phyloP scores from a whole-genome alignment of 2,888 invertebrate species.

The Phengaris alcon region DNA sequence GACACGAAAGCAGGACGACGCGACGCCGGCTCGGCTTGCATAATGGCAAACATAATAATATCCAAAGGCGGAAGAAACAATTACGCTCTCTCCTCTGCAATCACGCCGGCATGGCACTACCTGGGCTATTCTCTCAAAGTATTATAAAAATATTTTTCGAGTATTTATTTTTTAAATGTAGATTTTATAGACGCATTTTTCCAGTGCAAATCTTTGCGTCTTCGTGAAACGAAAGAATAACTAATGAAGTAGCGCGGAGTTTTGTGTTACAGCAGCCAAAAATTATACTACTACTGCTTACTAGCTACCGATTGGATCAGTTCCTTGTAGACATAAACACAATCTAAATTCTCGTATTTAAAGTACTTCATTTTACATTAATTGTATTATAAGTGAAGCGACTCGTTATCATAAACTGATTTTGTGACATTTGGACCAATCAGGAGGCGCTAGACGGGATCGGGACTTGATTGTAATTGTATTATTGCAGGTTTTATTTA shows the following conservation, averaged over 20 bases:
- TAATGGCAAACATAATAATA: conserved; percentile 31
- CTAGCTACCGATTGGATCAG: no score
- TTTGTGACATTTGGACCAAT: no score
- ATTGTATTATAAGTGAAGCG: no score
- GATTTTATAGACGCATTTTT: conserved; percentile 8
- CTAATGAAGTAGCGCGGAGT: neutral
- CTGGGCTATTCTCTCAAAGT: conserved; percentile 31
- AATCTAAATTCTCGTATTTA: no score
- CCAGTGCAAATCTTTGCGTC: neutral
- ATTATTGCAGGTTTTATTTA: no score
- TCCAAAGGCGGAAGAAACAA: conserved; percentile 66
- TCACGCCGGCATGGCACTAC: conserved; percentile 40
- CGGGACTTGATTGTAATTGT: no score
- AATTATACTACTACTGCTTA: no score
- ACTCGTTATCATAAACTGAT: no score
- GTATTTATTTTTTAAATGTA: conserved; percentile 17
- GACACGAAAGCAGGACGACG: conserved; percentile 17
- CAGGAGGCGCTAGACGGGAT: no score
- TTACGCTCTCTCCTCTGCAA: conserved; percentile 56
- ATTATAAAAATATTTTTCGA: conserved; percentile 24
- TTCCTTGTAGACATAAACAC: no score
- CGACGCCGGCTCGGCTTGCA: conserved; percentile 21
- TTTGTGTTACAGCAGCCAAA: no score
- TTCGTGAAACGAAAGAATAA: conserved; percentile 6
- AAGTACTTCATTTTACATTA: no score